Evolutionary conservation across 1,140 invertebrate genomes (phyloP).

Genomic region (Armadillidium nasatum): DNA sequence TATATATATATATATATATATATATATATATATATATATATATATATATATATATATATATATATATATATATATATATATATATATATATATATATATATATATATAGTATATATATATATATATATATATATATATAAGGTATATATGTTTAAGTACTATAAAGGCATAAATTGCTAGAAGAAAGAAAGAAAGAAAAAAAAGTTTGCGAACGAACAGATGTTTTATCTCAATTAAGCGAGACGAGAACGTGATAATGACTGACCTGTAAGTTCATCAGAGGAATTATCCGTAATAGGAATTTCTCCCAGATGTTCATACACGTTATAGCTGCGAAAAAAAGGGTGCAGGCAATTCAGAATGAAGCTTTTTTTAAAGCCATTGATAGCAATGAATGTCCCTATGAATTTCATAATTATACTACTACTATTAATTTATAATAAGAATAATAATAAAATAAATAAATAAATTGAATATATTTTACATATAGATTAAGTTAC

Average conservation of each 20-base stretch:
- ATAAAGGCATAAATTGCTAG: not conserved
- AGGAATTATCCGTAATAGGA: not conserved
- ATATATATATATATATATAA: not conserved
- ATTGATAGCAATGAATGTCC: too few species aligned
- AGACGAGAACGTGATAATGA: not conserved
- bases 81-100: conserved; percentile 4
- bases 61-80: conserved; percentile 4
- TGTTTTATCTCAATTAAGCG: not conserved
- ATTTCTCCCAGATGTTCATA: not conserved
- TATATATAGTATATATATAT: not conserved
- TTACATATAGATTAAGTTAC: too few species aligned
- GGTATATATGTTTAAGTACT: not conserved
- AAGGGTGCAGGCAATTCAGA: too few species aligned
- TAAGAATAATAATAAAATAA: too few species aligned
- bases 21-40: not conserved
- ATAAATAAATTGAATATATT: too few species aligned
- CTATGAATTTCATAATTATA: too few species aligned
- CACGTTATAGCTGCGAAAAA: not conserved
- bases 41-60: not conserved
- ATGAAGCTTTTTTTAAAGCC: too few species aligned
- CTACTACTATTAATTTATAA: too few species aligned
- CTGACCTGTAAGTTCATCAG: not conserved
- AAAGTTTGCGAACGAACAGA: too few species aligned
- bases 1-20: not conserved
- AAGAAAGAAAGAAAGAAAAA: not conserved